A percentile compares a stretch with the other conserved stretches of the same genome.
Conservation (phyloP, 2,113 vertebrate genomes). For the Raja brachyura region DNA sequence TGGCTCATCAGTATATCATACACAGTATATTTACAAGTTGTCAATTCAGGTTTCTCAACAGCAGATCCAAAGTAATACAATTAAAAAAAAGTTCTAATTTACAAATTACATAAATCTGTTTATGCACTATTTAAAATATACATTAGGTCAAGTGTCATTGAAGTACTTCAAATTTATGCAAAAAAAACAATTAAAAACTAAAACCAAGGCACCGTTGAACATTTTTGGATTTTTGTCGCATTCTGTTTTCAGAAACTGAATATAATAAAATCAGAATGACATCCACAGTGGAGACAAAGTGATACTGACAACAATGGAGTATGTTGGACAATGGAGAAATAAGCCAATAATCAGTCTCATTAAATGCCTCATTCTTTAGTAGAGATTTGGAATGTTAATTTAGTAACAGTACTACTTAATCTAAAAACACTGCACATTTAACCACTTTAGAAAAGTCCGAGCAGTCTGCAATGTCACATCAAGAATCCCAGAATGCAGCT, state of each 20-base stretch:
- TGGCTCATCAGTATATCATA: slow-evolving; percentile 31
- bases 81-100: slow-evolving; percentile 29
- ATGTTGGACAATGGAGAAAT: neutral
- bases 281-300: neutral
- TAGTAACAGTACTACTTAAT: neutral
- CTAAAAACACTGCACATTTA: neutral
- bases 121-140: slow-evolving; percentile 24
- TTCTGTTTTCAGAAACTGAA: slow-evolving; percentile 11
- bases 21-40: slow-evolving; percentile 37
- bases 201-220: slow-evolving; percentile 30
- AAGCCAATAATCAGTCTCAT: neutral
- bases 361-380: neutral
- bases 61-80: slow-evolving; percentile 35
- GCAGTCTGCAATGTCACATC: neutral
- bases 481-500: slow-evolving; percentile 25
- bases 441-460: neutral
- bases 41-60: slow-evolving; percentile 30
- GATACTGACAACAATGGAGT: neutral
- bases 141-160: slow-evolving; percentile 22
- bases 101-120: slow-evolving; percentile 37
- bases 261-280: neutral
- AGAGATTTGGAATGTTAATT: slow-evolving; percentile 8
- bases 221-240: slow-evolving; percentile 29
- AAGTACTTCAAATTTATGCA: slow-evolving; percentile 6
- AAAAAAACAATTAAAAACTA: slow-evolving; percentile 27